phyloP scores from a whole-genome alignment of 2,797 vertebrate species.

The Triplophysa yarkandensis region DNA sequence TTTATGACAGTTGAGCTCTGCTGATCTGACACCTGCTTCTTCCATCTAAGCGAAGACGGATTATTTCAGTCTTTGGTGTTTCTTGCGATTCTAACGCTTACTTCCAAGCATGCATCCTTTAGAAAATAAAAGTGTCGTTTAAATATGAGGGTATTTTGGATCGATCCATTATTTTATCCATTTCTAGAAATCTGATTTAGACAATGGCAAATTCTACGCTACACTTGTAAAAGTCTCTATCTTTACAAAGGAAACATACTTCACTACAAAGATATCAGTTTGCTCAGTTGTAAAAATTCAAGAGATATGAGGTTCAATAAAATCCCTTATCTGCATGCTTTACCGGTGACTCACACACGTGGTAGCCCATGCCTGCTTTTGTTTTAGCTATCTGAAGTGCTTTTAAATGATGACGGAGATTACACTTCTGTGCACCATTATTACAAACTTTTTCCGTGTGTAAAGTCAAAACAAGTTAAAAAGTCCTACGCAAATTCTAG shows the following conservation, averaged over 20 bases:
- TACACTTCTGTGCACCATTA: slow-evolving; percentile 48
- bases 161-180: no score
- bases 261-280: slow-evolving; percentile 32
- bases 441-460: slow-evolving; percentile 43
- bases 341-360: slow-evolving; percentile 30
- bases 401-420: slow-evolving; percentile 38
- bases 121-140: background rate
- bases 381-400: slow-evolving; percentile 39
- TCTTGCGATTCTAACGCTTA: background rate
- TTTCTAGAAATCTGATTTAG: background rate
- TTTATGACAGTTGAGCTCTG: slow-evolving; percentile 43
- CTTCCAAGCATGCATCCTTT: background rate
- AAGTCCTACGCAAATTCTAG: slow-evolving; percentile 33
- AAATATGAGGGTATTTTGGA: background rate
- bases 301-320: slow-evolving; percentile 29
- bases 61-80: slow-evolving; percentile 3
- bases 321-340: slow-evolving; percentile 33
- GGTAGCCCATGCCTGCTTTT: slow-evolving; percentile 8
- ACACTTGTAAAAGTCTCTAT: slow-evolving; percentile 13
- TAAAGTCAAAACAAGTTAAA: slow-evolving; percentile 58
- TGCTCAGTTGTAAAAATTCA: slow-evolving; percentile 18
- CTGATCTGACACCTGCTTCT: slow-evolving; percentile 19
- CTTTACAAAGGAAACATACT: slow-evolving; percentile 5
- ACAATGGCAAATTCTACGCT: background rate
- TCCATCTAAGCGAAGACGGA: background rate